phyloP scores from a whole-genome alignment of 1,140 invertebrate species.

The Himalopsyche phryganea region DNA sequence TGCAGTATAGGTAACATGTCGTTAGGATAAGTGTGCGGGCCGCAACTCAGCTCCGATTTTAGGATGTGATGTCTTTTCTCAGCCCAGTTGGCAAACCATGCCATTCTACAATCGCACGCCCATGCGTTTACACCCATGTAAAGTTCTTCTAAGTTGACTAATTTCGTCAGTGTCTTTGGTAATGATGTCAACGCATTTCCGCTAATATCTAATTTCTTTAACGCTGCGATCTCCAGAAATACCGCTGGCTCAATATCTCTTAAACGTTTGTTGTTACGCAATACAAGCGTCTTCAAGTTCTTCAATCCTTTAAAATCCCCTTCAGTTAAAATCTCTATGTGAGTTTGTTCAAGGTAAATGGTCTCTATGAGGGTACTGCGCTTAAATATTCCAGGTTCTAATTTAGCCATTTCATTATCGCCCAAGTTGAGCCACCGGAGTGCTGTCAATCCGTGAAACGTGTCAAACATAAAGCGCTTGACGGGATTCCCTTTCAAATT shows the following conservation, averaged over 20 bases:
- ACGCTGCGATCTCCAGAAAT: slow-evolving; percentile 55
- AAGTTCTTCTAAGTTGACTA: slow-evolving; percentile 61
- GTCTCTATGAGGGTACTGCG: slow-evolving; percentile 54
- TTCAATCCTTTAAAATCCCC: slow-evolving; percentile 56
- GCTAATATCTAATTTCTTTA: slow-evolving; percentile 69
- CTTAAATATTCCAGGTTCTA: slow-evolving; percentile 58
- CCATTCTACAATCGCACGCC: slow-evolving; percentile 85
- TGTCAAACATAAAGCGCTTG: slow-evolving; percentile 53
- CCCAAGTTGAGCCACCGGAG: slow-evolving; percentile 58
- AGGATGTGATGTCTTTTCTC: slow-evolving; percentile 45
- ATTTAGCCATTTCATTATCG: slow-evolving; percentile 52
- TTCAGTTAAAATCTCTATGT: slow-evolving; percentile 54
- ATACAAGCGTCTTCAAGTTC: slow-evolving; percentile 56
- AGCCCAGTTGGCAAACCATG: slow-evolving; percentile 75
- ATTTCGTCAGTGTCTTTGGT: slow-evolving; percentile 64
- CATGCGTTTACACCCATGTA: slow-evolving; percentile 74
- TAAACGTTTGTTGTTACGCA: slow-evolving; percentile 56
- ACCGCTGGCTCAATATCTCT: slow-evolving; percentile 61
- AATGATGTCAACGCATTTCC: slow-evolving; percentile 69
- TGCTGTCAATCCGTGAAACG: slow-evolving; percentile 57
- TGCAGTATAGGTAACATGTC: slow-evolving; percentile 64
- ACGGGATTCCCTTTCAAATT: slow-evolving; percentile 66
- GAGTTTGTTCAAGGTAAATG: slow-evolving; percentile 58
- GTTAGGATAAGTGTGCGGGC: slow-evolving; percentile 57
- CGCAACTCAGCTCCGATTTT: slow-evolving; percentile 59